A percentile compares a stretch with the other conserved stretches of the same genome.
Evolutionary conservation across 2,797 vertebrate species (phyloP).

Genomic region (Ispidina picta): DNA sequence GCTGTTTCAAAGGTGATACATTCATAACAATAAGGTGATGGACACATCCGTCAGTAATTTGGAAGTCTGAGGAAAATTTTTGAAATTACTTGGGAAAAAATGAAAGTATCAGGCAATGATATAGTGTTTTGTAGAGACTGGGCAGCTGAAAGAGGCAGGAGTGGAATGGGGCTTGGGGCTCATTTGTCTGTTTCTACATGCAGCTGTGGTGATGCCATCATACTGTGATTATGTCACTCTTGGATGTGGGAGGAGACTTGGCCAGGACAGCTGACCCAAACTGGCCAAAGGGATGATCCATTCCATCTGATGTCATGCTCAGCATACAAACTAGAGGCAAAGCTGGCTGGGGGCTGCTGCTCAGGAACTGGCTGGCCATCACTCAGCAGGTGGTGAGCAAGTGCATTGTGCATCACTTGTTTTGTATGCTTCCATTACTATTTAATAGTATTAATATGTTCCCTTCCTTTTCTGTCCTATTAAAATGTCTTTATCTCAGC

Average conservation of each 20-base stretch:
- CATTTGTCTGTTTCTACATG: neutral
- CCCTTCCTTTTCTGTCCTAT: neutral
- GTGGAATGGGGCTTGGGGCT: neutral
- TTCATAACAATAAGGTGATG: neutral
- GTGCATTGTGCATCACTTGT: neutral
- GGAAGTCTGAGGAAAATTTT: neutral
- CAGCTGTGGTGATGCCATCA: neutral
- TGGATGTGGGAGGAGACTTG: neutral
- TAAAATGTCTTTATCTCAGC: neutral
- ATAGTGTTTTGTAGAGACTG: neutral
- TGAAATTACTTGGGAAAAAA: neutral
- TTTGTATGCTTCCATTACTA: neutral
- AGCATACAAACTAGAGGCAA: neutral
- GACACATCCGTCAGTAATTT: neutral
- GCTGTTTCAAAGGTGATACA: neutral
- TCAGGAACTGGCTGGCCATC: neutral
- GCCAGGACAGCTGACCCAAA: neutral
- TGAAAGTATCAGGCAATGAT: neutral
- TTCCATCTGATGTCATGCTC: neutral
- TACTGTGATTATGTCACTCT: fast-evolving
- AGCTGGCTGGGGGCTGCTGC: neutral
- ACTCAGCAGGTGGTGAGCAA: neutral
- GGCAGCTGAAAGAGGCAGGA: neutral
- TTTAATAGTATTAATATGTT: neutral
- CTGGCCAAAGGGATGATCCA: neutral